Evolutionary conservation across 2,797 vertebrate species (phyloP).

Genomic region (Sebastes cheni): DNA sequence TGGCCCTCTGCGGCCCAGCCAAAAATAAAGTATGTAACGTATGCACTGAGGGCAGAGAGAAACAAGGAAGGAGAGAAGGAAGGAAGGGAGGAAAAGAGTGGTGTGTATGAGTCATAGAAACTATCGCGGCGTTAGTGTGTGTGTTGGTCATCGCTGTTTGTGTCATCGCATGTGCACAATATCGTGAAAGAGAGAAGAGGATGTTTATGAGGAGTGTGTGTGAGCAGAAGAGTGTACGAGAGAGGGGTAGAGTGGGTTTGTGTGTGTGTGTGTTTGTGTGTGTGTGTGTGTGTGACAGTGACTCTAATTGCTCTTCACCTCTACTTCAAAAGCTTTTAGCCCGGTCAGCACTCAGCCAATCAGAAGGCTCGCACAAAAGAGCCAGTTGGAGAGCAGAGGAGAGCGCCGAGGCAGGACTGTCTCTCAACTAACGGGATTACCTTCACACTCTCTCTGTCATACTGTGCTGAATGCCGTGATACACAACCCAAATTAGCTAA

Average conservation of each 20-base stretch:
- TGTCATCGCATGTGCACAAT: background rate
- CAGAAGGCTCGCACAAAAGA: conserved; percentile 52
- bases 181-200: background rate
- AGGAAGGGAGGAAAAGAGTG: background rate
- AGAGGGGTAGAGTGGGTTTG: background rate
- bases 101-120: background rate
- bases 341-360: conserved; percentile 77
- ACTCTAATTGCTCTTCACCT: conserved; percentile 81
- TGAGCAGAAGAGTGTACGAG: background rate
- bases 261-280: background rate
- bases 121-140: background rate
- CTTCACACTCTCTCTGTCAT: conserved; percentile 53
- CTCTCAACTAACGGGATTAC: conserved; percentile 71
- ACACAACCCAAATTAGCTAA: conserved; percentile 54
- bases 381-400: conserved; percentile 35
- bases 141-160: background rate
- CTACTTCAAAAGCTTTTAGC: conserved; percentile 81
- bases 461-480: conserved; percentile 21
- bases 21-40: background rate
- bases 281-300: conserved; percentile 54
- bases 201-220: conserved; percentile 8
- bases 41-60: background rate
- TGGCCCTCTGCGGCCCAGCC: too few relatives aligned
- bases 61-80: background rate
- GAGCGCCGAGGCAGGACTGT: conserved; percentile 47